phyloP scores from a whole-genome alignment of 2,888 invertebrate genomes.

The Campoplex capitator region DNA sequence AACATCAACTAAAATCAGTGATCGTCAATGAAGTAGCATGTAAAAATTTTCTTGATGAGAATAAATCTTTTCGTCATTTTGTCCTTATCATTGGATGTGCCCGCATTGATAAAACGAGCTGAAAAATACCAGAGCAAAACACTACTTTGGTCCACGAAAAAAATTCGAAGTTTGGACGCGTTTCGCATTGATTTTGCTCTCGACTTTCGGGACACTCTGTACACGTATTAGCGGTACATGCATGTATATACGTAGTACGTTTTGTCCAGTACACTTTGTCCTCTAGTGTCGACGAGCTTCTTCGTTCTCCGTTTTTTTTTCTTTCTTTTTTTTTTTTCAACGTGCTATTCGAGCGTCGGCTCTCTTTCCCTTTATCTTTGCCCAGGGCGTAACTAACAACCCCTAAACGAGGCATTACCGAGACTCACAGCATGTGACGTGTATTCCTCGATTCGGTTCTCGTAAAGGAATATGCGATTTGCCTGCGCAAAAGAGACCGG shows the following conservation, averaged over 20 bases:
- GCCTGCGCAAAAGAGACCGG: background rate
- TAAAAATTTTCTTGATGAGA: background rate
- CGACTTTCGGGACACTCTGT: slow-evolving; percentile 1
- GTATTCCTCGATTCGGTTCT: slow-evolving; percentile 30
- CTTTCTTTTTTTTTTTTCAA: slow-evolving; percentile 35
- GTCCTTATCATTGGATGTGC: background rate
- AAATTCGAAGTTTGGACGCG: background rate
- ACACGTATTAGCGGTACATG: background rate
- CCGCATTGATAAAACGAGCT: background rate
- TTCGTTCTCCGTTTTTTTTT: slow-evolving; percentile 7
- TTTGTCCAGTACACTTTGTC: slow-evolving; percentile 37
- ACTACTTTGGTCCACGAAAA: background rate
- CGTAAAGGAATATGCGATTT: slow-evolving; percentile 26
- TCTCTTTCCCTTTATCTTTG: slow-evolving; percentile 61
- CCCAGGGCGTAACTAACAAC: slow-evolving; percentile 75
- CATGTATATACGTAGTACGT: background rate
- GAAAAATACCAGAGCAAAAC: background rate
- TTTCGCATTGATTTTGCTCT: background rate
- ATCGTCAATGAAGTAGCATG: background rate
- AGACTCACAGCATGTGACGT: slow-evolving; percentile 25
- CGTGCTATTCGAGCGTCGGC: slow-evolving; percentile 30
- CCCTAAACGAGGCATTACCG: slow-evolving; percentile 75
- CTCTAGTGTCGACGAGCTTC: slow-evolving; percentile 41
- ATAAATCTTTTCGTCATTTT: background rate
- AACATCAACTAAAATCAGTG: background rate